Conservation (phyloP, 2,113 vertebrate genomes). For the Balaenoptera acutorostrata region DNA sequence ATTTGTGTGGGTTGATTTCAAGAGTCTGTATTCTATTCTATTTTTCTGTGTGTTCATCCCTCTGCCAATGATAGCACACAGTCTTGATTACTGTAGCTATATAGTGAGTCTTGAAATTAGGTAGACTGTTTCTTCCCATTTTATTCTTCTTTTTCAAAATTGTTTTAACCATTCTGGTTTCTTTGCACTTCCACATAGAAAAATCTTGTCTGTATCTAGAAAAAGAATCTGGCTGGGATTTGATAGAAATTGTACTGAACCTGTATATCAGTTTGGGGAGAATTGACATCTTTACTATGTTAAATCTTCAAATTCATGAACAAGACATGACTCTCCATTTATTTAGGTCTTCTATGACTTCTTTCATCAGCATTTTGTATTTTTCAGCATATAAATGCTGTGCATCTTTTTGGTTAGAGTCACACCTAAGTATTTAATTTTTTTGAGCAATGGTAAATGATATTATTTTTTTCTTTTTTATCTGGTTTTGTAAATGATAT, state of each 20-base stretch:
- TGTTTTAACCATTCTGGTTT: not conserved
- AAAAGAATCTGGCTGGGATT: not conserved
- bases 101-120: not conserved
- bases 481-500: not conserved
- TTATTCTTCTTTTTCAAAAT: constrained; percentile 6
- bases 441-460: not conserved
- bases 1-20: not conserved
- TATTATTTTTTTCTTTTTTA: not conserved
- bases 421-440: not conserved
- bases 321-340: not conserved
- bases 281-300: not conserved
- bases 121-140: not conserved
- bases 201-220: not conserved
- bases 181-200: not conserved
- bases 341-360: not conserved
- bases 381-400: not conserved
- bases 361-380: not conserved
- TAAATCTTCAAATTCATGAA: not conserved
- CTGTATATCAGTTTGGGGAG: not conserved
- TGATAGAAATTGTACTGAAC: not conserved
- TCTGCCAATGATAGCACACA: not conserved
- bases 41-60: not conserved
- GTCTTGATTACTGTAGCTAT: not conserved
- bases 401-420: not conserved
- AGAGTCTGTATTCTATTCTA: not conserved